Evolutionary conservation across 2,113 vertebrate genomes (phyloP).

Genomic region (Peromyscus polionotus): DNA sequence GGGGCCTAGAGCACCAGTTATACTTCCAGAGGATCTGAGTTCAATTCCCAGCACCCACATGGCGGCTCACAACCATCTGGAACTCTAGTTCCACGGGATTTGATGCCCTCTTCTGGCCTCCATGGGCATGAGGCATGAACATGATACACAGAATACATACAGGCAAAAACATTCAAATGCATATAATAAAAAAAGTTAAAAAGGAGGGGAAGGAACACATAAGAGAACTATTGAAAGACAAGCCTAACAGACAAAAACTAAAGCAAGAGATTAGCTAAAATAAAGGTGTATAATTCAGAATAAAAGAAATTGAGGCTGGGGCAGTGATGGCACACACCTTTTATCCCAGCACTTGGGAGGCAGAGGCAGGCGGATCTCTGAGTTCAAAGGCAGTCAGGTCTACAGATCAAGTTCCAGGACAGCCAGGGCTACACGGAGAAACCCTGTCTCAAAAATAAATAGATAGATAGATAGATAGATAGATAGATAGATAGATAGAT

Average conservation of each 20-base stretch:
- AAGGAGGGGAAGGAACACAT: background rate
- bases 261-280: conserved; percentile 15
- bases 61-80: background rate
- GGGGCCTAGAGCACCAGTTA: background rate
- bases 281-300: background rate
- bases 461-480: too few relatives aligned
- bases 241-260: conserved; percentile 10
- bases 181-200: background rate
- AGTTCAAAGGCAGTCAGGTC: background rate
- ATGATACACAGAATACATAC: background rate
- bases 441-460: background rate
- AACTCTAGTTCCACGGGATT: background rate
- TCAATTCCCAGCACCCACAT: background rate
- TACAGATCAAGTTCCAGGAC: background rate
- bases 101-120: background rate
- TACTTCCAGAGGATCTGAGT: too few relatives aligned
- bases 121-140: background rate
- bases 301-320: background rate
- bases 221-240: conserved; percentile 13
- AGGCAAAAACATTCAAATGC: background rate
- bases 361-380: background rate
- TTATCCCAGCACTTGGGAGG: background rate
- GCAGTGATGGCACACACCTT: background rate
- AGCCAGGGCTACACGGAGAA: background rate
- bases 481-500: too few relatives aligned